Conservation (phyloP, 2,888 invertebrate species). For the Amphipoea oculea region DNA sequence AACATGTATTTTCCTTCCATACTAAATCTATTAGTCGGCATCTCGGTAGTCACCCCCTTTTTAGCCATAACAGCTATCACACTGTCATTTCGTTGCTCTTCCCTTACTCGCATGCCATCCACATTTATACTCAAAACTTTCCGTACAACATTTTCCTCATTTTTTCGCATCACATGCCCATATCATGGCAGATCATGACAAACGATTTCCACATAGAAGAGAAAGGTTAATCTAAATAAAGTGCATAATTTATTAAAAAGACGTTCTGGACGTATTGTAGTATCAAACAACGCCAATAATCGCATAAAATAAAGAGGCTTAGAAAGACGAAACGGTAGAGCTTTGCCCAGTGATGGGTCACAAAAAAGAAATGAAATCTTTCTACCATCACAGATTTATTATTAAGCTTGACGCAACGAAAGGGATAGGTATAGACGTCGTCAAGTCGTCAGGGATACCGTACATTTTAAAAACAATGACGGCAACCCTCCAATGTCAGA, state of each 20-base stretch:
- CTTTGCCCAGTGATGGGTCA: neutral
- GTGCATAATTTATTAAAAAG: too few relatives aligned
- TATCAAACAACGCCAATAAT: neutral
- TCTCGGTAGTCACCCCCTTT: neutral
- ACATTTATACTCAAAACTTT: neutral
- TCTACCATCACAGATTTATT: neutral
- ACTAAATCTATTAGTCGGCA: neutral
- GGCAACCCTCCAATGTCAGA: conserved; percentile 32
- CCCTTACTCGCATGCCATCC: too few relatives aligned
- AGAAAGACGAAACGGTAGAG: neutral
- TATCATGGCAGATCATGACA: neutral
- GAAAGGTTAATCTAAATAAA: neutral
- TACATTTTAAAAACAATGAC: conserved; percentile 26
- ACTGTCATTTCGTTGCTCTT: neutral
- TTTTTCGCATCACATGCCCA: too few relatives aligned
- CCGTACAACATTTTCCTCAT: neutral
- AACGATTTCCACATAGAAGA: neutral
- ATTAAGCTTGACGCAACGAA: neutral
- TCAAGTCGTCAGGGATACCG: conserved; percentile 18
- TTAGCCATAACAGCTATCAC: neutral
- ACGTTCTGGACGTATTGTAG: neutral
- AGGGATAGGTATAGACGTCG: neutral
- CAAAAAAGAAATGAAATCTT: neutral
- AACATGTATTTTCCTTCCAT: neutral
- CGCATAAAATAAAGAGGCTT: neutral